Base-by-base conservation (phyloP, 2,888 invertebrate genomes). In the Eilema caniola region DNA sequence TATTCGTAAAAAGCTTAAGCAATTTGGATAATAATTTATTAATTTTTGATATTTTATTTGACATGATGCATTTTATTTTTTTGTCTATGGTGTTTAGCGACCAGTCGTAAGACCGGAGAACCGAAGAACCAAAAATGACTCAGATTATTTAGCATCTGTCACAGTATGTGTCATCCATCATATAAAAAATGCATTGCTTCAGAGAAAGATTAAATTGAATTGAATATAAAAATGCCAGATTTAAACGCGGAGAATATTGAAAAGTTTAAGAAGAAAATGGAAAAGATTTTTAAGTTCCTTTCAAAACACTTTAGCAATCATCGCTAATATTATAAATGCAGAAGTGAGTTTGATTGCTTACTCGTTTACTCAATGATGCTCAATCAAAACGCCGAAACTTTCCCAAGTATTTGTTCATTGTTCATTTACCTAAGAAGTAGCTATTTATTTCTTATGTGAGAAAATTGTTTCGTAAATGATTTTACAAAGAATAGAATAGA, bases 1-100 rank as follows among this genome's bases (percentile, higher is more conserved):
- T 70, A 67, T 63, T 25, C 59, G 59, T 64, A 62, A 16, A 77
- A 70, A 76, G 66, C 67, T 33, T 62, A 67, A 69, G 74, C 74
- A 79, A 81, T 83, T 62, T 79, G 77, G 56, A 56, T 23, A 24
- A 33, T 66, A 57, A 11, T 57, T 64, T 70, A 71, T 53, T 74
- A 14, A 41, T 66, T 66, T 62, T 14, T 12, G 23, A 25, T 56
- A 41, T 41, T 67, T 11, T 56, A 23, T 72, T 72, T 75, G 82
- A 77, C 75, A 70, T 53, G 37, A 64, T 41, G 47, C 28, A n/a
- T 64, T 63, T 24, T 59, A 31, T 11, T 63, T 79, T 59, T 62
- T 73, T 14, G 25, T 28, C n/a, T 67, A 68, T 67, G 31, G 70
- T 71, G 16, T 67, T 37, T 66, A 61, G 41, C 59, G 31, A 72